A percentile compares a stretch with the other conserved stretches of the same genome.
phyloP scores from a whole-genome alignment of 2,797 vertebrate species.

The Trichosurus vulpecula region DNA sequence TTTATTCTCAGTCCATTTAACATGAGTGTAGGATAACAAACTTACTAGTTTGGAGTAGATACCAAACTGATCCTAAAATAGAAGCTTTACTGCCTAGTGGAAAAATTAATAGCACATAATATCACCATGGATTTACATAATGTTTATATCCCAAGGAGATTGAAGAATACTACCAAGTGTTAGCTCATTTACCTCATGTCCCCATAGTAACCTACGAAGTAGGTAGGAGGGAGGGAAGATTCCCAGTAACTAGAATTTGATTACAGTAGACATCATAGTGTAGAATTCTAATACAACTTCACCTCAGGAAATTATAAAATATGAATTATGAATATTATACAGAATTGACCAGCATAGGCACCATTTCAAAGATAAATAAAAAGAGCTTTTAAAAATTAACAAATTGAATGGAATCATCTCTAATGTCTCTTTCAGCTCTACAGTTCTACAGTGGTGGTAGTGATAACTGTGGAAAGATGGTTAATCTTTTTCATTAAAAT shows the following conservation, averaged over 20 bases:
- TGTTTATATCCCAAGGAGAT: neutral
- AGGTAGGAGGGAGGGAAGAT: neutral
- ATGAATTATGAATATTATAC: conserved; percentile 38
- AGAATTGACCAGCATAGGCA: conserved; percentile 3
- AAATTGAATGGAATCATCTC: conserved; percentile 6
- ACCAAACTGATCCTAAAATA: conserved; percentile 26
- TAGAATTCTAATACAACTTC: neutral
- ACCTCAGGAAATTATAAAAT: neutral
- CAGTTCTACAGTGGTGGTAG: neutral
- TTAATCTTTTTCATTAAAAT: conserved; percentile 28
- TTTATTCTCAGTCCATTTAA: neutral
- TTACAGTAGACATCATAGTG: neutral
- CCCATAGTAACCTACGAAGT: neutral
- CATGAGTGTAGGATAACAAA: neutral
- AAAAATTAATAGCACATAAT: conserved; percentile 3
- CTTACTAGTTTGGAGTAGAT: neutral
- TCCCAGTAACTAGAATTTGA: neutral
- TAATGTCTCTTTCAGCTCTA: conserved; percentile 20
- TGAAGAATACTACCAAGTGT: neutral
- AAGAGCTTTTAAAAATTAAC: conserved; percentile 16
- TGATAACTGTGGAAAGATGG: neutral
- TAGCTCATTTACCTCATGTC: neutral
- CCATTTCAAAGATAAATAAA: conserved; percentile 10
- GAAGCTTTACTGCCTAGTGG: neutral
- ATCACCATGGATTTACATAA: neutral